Evolutionary conservation across 35 echinoderm and acorn worm species (phyloP).

Genomic region (Heliocidaris tuberculata): DNA sequence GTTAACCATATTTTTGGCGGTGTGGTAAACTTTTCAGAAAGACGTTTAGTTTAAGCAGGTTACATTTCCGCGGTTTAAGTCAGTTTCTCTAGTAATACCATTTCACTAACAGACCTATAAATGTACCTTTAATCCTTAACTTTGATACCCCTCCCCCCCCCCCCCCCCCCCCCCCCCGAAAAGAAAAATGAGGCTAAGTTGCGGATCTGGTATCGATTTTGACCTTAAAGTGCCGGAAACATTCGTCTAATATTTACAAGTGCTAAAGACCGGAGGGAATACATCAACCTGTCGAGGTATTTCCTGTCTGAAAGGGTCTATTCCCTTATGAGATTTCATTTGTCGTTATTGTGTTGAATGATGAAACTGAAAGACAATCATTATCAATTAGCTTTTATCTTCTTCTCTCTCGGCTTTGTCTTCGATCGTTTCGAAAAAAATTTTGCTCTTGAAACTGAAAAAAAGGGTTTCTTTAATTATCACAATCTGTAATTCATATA

Average conservation of each 20-base stretch:
- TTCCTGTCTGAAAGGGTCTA: neutral
- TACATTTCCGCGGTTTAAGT: too few species aligned
- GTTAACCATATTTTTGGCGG: too few species aligned
- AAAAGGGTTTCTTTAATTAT: too few species aligned
- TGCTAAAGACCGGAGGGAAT: neutral
- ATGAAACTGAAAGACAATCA: neutral
- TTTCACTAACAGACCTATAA: too few species aligned
- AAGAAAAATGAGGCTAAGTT: neutral
- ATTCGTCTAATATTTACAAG: slow-evolving; percentile 13
- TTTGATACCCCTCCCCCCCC: neutral
- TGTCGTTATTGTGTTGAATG: neutral
- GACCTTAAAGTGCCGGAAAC: neutral
- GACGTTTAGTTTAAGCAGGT: too few species aligned
- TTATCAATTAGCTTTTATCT: neutral
- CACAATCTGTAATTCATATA: too few species aligned
- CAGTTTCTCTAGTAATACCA: too few species aligned
- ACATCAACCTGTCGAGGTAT: neutral
- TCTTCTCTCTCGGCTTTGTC: neutral
- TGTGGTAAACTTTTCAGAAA: too few species aligned
- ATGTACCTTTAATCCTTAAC: neutral
- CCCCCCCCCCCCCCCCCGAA: too few species aligned
- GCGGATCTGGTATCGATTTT: neutral
- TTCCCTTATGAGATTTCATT: neutral
- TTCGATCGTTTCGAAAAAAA: neutral
- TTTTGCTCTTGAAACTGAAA: neutral